Base-by-base conservation (phyloP, 2,797 vertebrate genomes). In the Acestrorhynchus altus region DNA sequence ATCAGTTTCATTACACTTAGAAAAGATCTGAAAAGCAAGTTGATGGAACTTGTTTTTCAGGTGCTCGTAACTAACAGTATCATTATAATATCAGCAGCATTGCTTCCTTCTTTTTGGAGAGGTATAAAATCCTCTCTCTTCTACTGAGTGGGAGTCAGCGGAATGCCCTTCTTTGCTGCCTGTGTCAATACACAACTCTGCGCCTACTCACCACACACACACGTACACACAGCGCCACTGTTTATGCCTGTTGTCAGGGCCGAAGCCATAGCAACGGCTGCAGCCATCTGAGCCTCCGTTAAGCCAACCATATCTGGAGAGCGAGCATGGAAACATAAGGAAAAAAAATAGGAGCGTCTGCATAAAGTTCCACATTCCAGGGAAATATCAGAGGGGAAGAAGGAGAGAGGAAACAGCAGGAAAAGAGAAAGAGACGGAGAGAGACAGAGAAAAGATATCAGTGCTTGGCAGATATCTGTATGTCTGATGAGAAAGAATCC, bases 251-350 rank as follows among this genome's bases (percentile, higher is more conserved):
- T 84, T 84, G 76, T 79, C 47, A 26, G 59, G 49, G 31, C 77
- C 52, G 82, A 49, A 61, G 49, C 73, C 78, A 86, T 84, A 79
- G 80, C 63, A 84, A 86, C 82, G 11, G 20, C 72, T 77, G 70
- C 20, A 75, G 63, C 76, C 76, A 52, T 60, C 63, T 70, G 56
- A 81, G 76, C 76, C 63, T 70, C 82, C 1, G 78, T 35, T 75
- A 66, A 78, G 82, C 65, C 81, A 61, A 51, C 81, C 80, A 82
- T 82, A 84, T 84, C 84, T 84, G 81, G 80, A 85, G 66, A 78
- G 69, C 42, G 60, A 76, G 71, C 79, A 81, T 78, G 74, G 80
- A 82, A 83, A 83, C 57, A 59, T 51, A 63, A 67, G 40, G 46
- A 35, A 51, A 35, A 51, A 51, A 72, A 79, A 63, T 60, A 79